Evolutionary conservation across 2,797 vertebrate genomes (phyloP), one percentile per base, ranked within the genome.

Genomic region (Falco rusticolus): DNA sequence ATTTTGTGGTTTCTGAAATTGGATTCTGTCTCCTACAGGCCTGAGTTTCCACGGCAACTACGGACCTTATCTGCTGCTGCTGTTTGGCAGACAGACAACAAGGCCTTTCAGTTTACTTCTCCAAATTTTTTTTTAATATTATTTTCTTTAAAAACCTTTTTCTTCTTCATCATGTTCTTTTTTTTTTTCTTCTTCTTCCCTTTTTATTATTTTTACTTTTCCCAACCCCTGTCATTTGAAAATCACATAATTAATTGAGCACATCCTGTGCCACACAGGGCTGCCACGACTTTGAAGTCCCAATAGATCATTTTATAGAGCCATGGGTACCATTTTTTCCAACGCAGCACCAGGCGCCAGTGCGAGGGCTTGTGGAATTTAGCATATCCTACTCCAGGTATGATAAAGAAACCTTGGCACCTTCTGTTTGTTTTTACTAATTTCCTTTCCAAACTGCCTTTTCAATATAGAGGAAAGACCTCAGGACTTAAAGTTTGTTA

Each of bases 1-100:
- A 99, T 99, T 98, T 99, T 99, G 99, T 99, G 99, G 99, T 99
- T 99, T 98, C 97, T 98, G 98, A 99, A 99, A 99, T 98, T 98
- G 98, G 98, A 98, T 99, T 98, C 98, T 98, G 99, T 99, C 99
- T 99, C 99, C 99, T 98, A 97, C 97, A 97, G 98, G 98, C 98
- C 98, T 92, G 91, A 84, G 98, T 99, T 98, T 99, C 99, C 98
- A 98, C 98, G 87, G 99, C 98, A 98, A 99, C 99, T 97, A 97
- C 97, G 97, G 98, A 98, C 97, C 99, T 99, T 99, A 99, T 99
- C 99, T 98, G 98, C 98, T 98, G 98, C 98, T 97, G 98, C 98
- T 97, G 97, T 98, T 98, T 98, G 98, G 98, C 98, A 98, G 94
- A 91, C 92, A 98, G 98, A 99, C 99, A 99, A 98, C 98, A 98